These are phyloP conservation scores for Gymnoscopelus microlampas DNA, from an alignment of 2,797 vertebrate species.

Conservation along the genomic window DNA sequence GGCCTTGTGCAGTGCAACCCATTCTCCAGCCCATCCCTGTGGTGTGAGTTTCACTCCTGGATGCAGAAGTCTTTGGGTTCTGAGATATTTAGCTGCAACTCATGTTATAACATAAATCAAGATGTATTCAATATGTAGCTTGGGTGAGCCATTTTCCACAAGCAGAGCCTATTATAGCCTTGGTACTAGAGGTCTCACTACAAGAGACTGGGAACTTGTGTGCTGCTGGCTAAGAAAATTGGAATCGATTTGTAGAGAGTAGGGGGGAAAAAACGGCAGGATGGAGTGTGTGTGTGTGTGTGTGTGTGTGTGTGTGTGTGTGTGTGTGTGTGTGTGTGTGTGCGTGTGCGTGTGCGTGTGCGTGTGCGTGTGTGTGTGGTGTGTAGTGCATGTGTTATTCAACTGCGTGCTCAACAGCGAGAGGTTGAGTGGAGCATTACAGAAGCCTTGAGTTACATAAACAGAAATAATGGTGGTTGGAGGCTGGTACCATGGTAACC, in stretches of 20 bases:
- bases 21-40: neutral
- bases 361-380: neutral
- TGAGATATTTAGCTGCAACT: neutral
- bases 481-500: too few species aligned
- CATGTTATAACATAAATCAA: conserved; percentile 11
- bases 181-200: conserved; percentile 7
- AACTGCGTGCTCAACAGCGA: neutral
- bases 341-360: neutral
- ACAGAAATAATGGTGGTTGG: neutral
- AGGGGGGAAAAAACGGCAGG: neutral
- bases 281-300: neutral
- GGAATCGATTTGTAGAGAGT: conserved; percentile 12
- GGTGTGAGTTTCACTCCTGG: neutral
- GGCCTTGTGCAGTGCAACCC: too few species aligned
- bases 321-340: neutral
- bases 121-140: conserved; percentile 9
- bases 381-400: neutral
- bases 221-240: conserved; percentile 12
- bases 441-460: neutral
- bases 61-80: neutral
- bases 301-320: neutral
- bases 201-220: neutral
- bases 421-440: neutral
- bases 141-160: neutral
- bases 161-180: neutral